These are phyloP conservation scores for Dendrocopos noguchii DNA, from an alignment of 2,113 vertebrate species.

Conservation along the genomic window DNA sequence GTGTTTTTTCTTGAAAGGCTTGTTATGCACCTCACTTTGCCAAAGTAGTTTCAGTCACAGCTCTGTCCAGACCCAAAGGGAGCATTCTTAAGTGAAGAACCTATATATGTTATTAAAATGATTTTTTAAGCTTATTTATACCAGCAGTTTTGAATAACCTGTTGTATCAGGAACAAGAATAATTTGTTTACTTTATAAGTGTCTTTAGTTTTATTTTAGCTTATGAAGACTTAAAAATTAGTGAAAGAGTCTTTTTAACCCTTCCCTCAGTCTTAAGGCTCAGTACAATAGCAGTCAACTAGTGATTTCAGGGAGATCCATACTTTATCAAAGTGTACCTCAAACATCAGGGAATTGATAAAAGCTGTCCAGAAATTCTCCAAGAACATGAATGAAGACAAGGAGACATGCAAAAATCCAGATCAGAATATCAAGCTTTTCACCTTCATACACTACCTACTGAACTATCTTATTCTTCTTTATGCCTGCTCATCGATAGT, in stretches of 20 bases:
- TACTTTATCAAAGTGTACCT: neutral
- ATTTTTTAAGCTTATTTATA: neutral
- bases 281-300: neutral
- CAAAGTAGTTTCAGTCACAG: neutral
- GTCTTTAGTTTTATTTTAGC: neutral
- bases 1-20: neutral
- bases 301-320: neutral
- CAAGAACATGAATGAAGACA: neutral
- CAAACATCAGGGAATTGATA: neutral
- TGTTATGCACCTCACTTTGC: neutral
- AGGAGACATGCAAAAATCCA: neutral
- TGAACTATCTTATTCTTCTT: neutral
- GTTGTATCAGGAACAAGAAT: neutral
- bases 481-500: neutral
- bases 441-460: neutral
- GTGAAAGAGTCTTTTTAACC: neutral
- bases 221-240: neutral
- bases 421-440: neutral
- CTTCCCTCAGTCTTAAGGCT: neutral
- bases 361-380: neutral
- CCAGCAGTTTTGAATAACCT: neutral
- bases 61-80: neutral
- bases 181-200: neutral
- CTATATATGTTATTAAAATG: neutral
- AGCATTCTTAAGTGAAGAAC: neutral